Conservation (phyloP, 2,113 vertebrate genomes). For the Oncorhynchus tshawytscha region DNA sequence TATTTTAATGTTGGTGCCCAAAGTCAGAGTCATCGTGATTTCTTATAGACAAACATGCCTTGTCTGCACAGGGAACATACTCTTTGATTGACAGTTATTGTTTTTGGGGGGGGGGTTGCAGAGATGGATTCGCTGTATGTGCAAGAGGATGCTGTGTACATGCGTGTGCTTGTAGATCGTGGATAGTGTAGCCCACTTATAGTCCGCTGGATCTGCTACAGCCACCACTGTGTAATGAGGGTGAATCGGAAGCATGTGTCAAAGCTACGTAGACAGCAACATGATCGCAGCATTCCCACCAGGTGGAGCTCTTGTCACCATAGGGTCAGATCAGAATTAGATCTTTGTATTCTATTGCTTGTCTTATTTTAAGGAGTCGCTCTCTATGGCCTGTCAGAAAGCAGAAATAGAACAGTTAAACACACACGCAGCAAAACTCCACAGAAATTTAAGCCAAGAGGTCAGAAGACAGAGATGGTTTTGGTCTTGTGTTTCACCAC, state of each 20-base stretch:
- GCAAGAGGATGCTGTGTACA: neutral
- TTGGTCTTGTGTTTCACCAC: slow-evolving; percentile 24
- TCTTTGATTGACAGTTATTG: neutral
- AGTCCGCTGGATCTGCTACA: neutral
- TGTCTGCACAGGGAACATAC: neutral
- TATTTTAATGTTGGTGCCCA: too few species aligned
- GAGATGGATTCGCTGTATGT: slow-evolving; percentile 36
- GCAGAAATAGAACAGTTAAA: slow-evolving; percentile 57
- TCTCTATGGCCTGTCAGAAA: slow-evolving; percentile 24
- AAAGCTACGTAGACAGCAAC: neutral
- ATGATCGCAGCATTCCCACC: slow-evolving; percentile 8
- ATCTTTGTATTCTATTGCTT: neutral
- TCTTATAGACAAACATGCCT: neutral
- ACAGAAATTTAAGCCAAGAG: slow-evolving; percentile 45
- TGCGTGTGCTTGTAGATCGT: neutral
- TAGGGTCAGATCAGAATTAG: neutral
- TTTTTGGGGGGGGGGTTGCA: neutral
- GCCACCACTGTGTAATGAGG: neutral
- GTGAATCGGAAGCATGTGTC: neutral
- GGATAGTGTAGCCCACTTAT: neutral
- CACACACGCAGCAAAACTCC: slow-evolving; percentile 39
- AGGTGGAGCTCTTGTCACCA: slow-evolving; percentile 39
- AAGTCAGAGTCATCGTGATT: neutral
- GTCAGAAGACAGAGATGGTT: slow-evolving; percentile 18
- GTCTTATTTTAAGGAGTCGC: slow-evolving; percentile 26